Percentiles rank a stretch among this genome's conserved stretches.
Evolutionary conservation across 2,113 vertebrate species (phyloP).

Genomic region (Cygnus atratus): DNA sequence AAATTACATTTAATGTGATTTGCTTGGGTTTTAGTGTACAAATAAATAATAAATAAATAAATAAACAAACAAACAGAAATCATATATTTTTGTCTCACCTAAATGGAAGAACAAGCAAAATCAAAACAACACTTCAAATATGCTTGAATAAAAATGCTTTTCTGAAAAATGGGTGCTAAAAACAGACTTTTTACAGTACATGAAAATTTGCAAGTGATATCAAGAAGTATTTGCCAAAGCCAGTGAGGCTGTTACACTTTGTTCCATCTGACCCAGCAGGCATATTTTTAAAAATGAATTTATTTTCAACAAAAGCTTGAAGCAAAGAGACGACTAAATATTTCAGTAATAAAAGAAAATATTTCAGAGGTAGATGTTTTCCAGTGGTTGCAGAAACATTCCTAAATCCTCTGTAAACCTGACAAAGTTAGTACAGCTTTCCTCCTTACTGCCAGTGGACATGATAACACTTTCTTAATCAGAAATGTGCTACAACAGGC

Average conservation of each 20-base stretch:
- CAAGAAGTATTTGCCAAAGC: neutral
- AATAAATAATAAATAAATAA: neutral
- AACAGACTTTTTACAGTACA: neutral
- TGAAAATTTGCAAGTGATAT: neutral
- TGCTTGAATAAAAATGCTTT: neutral
- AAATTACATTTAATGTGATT: neutral
- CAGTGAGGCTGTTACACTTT: neutral
- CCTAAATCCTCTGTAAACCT: neutral
- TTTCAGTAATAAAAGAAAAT: neutral
- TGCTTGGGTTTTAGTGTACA: neutral
- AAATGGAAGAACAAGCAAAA: neutral
- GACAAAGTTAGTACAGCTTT: neutral
- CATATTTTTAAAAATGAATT: neutral
- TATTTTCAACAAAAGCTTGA: neutral
- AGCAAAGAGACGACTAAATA: neutral
- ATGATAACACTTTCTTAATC: neutral
- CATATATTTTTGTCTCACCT: neutral
- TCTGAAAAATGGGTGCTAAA: neutral
- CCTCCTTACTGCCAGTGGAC: neutral
- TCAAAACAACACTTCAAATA: neutral
- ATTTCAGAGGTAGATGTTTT: neutral
- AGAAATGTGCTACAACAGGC: neutral
- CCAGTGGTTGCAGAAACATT: rapidly evolving
- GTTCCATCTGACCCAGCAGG: neutral
- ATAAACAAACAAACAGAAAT: neutral